Evolutionary conservation across 2,888 invertebrate genomes (phyloP).

Genomic region (Volucella bombylans): DNA sequence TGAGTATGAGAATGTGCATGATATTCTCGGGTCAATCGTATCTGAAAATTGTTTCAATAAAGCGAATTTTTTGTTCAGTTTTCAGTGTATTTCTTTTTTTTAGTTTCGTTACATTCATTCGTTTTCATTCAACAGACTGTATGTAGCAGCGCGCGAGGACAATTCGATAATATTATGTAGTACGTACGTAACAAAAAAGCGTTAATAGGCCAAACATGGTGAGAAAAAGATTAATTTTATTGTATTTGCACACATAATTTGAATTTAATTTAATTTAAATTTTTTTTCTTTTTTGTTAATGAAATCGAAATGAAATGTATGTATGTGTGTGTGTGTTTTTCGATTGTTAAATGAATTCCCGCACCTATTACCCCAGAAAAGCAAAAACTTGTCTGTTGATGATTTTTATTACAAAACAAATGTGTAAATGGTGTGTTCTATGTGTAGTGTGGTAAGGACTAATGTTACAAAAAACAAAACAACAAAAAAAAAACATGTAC

Average conservation of each 20-base stretch:
- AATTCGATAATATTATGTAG: conserved; percentile 22
- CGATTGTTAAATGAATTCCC: conserved; percentile 63
- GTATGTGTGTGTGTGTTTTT: neutral
- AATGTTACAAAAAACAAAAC: conserved; percentile 39
- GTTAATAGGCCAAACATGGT: conserved; percentile 64
- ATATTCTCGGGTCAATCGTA: conserved; percentile 97
- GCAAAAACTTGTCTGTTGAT: conserved; percentile 63
- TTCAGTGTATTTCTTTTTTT: conserved; percentile 68
- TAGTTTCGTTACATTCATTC: conserved; percentile 62
- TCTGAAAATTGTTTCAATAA: conserved; percentile 84
- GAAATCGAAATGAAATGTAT: conserved; percentile 55
- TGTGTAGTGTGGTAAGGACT: conserved; percentile 46
- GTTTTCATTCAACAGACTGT: conserved; percentile 68
- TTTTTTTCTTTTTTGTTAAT: conserved; percentile 19
- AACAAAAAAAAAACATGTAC: neutral
- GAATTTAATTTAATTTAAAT: conserved; percentile 6
- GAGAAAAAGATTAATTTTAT: conserved; percentile 46
- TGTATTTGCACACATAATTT: conserved; percentile 49
- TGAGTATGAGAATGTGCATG: conserved; percentile 97
- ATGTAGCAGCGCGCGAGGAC: conserved; percentile 48
- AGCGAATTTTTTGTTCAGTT: conserved; percentile 78
- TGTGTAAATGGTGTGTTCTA: conserved; percentile 27
- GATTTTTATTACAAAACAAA: conserved; percentile 55
- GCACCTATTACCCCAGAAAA: conserved; percentile 58
- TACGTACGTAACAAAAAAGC: conserved; percentile 60